Percentiles rank a stretch among this genome's conserved stretches.
These are phyloP conservation scores for Sphecodes monilicornis DNA, from an alignment of 2,888 invertebrate species.

Conservation along the genomic window DNA sequence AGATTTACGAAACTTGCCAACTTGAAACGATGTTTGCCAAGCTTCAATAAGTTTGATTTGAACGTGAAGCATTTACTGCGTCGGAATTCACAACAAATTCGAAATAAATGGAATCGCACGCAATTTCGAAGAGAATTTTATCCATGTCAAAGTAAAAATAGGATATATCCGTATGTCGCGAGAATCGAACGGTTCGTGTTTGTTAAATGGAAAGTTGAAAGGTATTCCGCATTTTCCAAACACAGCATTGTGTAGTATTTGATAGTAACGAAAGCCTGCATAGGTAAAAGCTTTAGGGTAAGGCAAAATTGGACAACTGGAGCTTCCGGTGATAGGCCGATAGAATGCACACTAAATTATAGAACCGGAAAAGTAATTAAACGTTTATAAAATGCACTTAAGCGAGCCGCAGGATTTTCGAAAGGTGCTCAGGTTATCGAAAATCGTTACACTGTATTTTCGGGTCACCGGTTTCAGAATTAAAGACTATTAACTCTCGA, in stretches of 20 bases:
- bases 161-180: not conserved
- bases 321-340: not conserved
- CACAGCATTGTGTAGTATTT: not conserved
- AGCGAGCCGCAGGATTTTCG: not conserved
- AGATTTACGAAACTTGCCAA: too few species aligned
- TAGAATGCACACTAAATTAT: not conserved
- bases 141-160: not conserved
- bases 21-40: too few species aligned
- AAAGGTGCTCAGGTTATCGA: not conserved
- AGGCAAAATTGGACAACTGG: not conserved
- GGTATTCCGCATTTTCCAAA: not conserved
- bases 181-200: not conserved
- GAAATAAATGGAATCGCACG: not conserved
- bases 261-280: not conserved
- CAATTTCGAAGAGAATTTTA: not conserved
- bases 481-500: not conserved
- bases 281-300: not conserved
- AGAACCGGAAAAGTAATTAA: not conserved
- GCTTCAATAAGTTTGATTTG: not conserved
- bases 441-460: not conserved
- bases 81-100: not conserved
- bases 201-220: not conserved
- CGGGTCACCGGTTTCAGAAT: not conserved
- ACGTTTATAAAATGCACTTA: not conserved
- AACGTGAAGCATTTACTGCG: not conserved